Base-by-base conservation (phyloP, 2,113 vertebrate species). In the Takifugu flavidus region DNA sequence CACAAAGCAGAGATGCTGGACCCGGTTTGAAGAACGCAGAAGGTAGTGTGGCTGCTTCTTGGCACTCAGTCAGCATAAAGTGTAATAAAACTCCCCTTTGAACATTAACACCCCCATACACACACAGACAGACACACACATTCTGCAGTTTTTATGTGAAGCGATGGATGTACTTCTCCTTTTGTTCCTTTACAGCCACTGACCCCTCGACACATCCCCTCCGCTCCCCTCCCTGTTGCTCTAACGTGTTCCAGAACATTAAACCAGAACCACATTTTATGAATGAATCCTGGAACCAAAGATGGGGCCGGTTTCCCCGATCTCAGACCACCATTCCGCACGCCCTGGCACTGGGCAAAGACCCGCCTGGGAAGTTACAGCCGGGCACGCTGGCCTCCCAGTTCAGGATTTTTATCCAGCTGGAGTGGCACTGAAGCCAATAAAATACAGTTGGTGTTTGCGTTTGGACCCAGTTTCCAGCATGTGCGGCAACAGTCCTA, bases 261-360 rank as follows among this genome's bases (percentile, higher is more conserved):
- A 79, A 87, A 88, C 72, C 50, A 61, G 75, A 85, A 82, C 77
- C 86, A 88, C 72, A 87, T 88, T 87, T 82, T 80, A 72, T 79
- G 72, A 85, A 85, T 78, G 74, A 72, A 83, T 74, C 67, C 73
- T 65, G 64, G 69, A 75, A 31, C 62, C 62, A 62, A 74, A 74
- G 75, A 86, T 83, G 75, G 79, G 31, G 13, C n/a, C 7, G 56
- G 74, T 81, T 77, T 66, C 77, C 76, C 75, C 73, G 15, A 50
- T 70, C 59, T 56, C 49, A 74, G 74, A 75, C 77, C 78, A 74
- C 76, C 68, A 72, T 71, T 84, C 47, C 29, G 55, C 49, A 57
- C 47, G 53, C 64, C 50, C 70, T 65, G 78, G 65, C 65, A 67
- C 65, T 10, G 20, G 74, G 67, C 47, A 6, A 79, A 75, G 68